Conservation (phyloP, 1,140 invertebrate species). For the Lasioglossum albipes region DNA sequence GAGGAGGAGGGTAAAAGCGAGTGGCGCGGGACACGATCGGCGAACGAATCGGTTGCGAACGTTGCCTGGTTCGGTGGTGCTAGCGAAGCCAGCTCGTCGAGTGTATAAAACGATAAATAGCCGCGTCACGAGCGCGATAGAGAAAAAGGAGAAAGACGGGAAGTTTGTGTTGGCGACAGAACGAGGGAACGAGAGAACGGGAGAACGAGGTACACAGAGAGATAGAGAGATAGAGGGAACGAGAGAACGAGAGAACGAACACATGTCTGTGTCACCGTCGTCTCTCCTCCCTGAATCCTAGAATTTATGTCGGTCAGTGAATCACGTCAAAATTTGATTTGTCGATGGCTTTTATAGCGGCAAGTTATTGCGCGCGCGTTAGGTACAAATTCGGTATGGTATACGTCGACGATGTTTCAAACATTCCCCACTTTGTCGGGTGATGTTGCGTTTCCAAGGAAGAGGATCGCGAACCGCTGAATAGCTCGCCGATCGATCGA, state of each 20-base stretch:
- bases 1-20: neutral
- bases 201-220: conserved; percentile 35
- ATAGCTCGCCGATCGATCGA: no score
- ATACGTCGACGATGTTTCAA: conserved; percentile 59
- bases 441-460: conserved; percentile 50
- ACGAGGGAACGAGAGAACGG: conserved; percentile 43
- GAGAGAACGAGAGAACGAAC: conserved; percentile 64
- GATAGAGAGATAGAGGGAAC: conserved; percentile 54
- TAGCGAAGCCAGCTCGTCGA: conserved; percentile 69
- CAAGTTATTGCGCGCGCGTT: conserved; percentile 80
- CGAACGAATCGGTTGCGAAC: conserved; percentile 53
- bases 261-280: conserved; percentile 79
- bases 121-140: conserved; percentile 54
- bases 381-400: conserved; percentile 76
- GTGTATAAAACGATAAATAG: conserved; percentile 74
- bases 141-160: conserved; percentile 27
- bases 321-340: conserved; percentile 81
- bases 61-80: conserved; percentile 45
- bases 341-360: conserved; percentile 80
- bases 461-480: conserved; percentile 12
- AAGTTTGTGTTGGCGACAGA: conserved; percentile 41
- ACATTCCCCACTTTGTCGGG: conserved; percentile 66
- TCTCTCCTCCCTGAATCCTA: conserved; percentile 73
- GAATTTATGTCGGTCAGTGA: conserved; percentile 79
- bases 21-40: conserved; percentile 1